Evolutionary conservation across 2,888 invertebrate species (phyloP).

Genomic region (Deilephila elpenor): DNA sequence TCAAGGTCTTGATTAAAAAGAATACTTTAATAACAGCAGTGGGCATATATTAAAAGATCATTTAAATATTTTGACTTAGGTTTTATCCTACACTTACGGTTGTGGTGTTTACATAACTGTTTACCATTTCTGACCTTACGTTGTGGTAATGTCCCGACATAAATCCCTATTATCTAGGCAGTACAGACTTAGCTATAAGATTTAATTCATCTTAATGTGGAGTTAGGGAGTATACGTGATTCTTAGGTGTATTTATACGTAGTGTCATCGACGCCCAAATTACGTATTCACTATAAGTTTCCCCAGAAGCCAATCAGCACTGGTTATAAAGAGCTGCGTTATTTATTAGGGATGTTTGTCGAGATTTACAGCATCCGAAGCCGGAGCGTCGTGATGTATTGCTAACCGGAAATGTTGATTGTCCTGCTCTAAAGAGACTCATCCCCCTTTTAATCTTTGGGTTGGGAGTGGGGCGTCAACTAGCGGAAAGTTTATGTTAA

Average conservation of each 20-base stretch:
- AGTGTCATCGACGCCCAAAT: neutral
- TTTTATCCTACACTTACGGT: no score
- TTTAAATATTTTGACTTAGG: no score
- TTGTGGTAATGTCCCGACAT: no score
- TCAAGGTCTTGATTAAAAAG: no score
- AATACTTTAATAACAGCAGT: no score
- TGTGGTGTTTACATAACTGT: no score
- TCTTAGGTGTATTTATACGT: neutral
- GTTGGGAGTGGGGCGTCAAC: neutral
- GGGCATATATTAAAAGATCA: no score
- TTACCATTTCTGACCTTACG: no score
- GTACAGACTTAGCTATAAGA: no score
- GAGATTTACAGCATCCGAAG: slow-evolving; percentile 29
- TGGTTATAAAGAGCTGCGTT: slow-evolving; percentile 15
- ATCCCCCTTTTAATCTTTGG: slow-evolving; percentile 29
- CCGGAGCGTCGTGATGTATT: slow-evolving; percentile 31
- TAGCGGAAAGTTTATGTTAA: neutral
- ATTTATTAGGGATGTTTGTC: slow-evolving; percentile 30
- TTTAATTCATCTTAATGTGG: no score
- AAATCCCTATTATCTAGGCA: no score
- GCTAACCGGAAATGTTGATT: slow-evolving; percentile 29
- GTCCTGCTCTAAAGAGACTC: slow-evolving; percentile 26
- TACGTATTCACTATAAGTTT: neutral
- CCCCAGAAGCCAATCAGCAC: neutral
- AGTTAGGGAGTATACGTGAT: no score